phyloP scores from a whole-genome alignment of 2,888 invertebrate genomes.

The Drosophila seclusa region DNA sequence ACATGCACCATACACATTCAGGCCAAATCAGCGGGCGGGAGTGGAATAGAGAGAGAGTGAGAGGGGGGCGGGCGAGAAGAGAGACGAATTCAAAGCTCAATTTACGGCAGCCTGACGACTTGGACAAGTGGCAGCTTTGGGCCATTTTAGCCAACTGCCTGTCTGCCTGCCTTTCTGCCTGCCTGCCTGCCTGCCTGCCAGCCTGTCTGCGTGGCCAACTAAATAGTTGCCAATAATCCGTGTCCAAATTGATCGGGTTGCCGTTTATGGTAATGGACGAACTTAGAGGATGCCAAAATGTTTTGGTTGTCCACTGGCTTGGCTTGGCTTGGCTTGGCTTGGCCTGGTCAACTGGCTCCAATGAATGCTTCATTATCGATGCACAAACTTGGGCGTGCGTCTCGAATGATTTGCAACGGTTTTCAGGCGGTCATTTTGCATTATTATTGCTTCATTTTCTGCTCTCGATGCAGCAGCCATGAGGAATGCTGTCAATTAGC shows the following conservation, averaged over 20 bases:
- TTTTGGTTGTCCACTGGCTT: constrained; percentile 40
- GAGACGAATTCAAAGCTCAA: constrained; percentile 65
- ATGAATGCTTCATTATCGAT: constrained; percentile 66
- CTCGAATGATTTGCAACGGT: constrained; percentile 68
- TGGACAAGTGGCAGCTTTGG: constrained; percentile 70
- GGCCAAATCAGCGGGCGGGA: constrained; percentile 54
- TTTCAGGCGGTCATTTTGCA: constrained; percentile 63
- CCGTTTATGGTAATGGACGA: constrained; percentile 82
- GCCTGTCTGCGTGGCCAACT: constrained; percentile 41
- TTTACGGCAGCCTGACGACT: constrained; percentile 65
- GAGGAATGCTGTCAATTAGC: constrained; percentile 58
- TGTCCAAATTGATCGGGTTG: constrained; percentile 79
- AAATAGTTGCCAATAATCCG: constrained; percentile 80
- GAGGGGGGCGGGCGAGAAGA: background rate
- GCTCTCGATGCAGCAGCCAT: constrained; percentile 30
- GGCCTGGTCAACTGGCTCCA: constrained; percentile 11
- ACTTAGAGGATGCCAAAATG: constrained; percentile 80
- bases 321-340: background rate
- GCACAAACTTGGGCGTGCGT: constrained; percentile 74
- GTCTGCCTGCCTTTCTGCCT: constrained; percentile 16
- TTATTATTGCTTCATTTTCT: constrained; percentile 74
- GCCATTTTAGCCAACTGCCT: constrained; percentile 53
- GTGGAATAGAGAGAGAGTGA: background rate
- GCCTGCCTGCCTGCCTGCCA: constrained; percentile 15
- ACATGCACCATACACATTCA: constrained; percentile 73